Conservation (phyloP, 1,140 invertebrate species). For the Drosophila sproati region DNA sequence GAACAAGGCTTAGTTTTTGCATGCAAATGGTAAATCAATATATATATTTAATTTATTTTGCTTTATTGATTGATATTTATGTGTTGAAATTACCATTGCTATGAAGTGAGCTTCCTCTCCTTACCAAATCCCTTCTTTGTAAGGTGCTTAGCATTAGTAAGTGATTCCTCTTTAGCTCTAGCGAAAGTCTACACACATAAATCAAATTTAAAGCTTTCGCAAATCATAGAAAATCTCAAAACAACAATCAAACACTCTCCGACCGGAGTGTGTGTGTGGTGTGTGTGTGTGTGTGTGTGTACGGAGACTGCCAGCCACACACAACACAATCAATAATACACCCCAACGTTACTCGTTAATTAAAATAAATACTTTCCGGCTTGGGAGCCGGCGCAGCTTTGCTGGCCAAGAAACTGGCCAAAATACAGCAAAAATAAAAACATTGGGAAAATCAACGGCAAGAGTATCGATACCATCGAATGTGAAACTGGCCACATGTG, state of each 20-base stretch:
- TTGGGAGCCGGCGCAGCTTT: constrained; percentile 38
- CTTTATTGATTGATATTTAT: too few relatives aligned
- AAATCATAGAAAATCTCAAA: constrained; percentile 59
- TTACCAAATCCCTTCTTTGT: not conserved
- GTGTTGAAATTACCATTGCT: too few relatives aligned
- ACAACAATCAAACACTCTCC: constrained; percentile 29
- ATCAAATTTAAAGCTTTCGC: constrained; percentile 69
- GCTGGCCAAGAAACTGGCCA: constrained; percentile 40
- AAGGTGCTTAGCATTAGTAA: not conserved
- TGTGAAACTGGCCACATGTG: constrained; percentile 47
- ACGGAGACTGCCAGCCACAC: not conserved
- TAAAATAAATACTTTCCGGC: constrained; percentile 82
- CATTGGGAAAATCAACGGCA: constrained; percentile 38
- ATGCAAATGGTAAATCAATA: not conserved
- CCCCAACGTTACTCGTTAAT: constrained; percentile 72
- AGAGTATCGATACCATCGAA: constrained; percentile 28
- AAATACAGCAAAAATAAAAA: constrained; percentile 4
- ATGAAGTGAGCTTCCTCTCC: not conserved
- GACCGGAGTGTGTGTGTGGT: not conserved
- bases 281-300: too few relatives aligned
- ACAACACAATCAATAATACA: constrained; percentile 40
- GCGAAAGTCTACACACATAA: constrained; percentile 57
- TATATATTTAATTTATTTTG: too few relatives aligned
- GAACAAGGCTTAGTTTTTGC: not conserved
- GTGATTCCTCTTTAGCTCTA: constrained; percentile 15